These are phyloP conservation scores for Drosophila mulleri DNA, from an alignment of 2,888 invertebrate species.

Conservation along the genomic window DNA sequence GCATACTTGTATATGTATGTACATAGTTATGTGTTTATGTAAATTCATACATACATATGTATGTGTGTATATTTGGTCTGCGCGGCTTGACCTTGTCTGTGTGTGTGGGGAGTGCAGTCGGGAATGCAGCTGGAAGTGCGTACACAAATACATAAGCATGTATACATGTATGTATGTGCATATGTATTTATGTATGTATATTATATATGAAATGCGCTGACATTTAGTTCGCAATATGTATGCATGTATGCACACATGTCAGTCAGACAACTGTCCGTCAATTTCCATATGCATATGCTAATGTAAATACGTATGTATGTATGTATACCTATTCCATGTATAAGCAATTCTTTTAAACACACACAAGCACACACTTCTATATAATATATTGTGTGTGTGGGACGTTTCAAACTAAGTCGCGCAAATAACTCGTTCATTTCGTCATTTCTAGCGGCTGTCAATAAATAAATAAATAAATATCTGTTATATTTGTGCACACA, in stretches of 20 bases:
- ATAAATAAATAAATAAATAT: slow-evolving; percentile 66
- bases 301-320: neutral
- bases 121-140: slow-evolving; percentile 20
- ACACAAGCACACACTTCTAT: neutral
- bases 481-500: slow-evolving; percentile 43
- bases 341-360: slow-evolving; percentile 23
- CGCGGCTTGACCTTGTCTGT: slow-evolving; percentile 29
- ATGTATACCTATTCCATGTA: slow-evolving; percentile 5
- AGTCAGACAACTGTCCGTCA: slow-evolving; percentile 21
- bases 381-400: slow-evolving; percentile 41
- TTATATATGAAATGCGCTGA: neutral
- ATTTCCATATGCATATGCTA: slow-evolving; percentile 36
- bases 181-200: neutral
- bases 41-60: too few species aligned
- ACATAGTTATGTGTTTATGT: neutral
- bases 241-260: slow-evolving; percentile 9
- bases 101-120: slow-evolving; percentile 7
- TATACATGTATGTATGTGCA: neutral
- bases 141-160: neutral
- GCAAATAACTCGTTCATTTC: slow-evolving; percentile 75
- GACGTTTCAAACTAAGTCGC: slow-evolving; percentile 62
- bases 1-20: neutral
- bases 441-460: slow-evolving; percentile 67
- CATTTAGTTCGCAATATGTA: neutral
- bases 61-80: neutral